Conservation (phyloP, 2,797 vertebrate species). For the Aeoliscus strigatus region DNA sequence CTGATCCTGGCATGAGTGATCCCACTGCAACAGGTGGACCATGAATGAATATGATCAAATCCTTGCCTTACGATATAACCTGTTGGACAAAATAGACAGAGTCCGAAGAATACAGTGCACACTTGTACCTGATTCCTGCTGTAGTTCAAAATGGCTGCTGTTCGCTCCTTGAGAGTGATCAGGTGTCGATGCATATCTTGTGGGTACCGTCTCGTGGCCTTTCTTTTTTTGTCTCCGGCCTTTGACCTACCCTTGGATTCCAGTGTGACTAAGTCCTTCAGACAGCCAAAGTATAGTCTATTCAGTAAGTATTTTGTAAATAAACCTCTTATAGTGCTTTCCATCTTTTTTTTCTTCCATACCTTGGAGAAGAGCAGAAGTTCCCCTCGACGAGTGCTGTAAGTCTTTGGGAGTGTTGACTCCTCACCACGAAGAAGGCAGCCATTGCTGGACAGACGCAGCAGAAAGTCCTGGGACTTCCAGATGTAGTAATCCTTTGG, state of each 20-base stretch:
- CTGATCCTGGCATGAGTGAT: no score
- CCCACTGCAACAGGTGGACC: no score
- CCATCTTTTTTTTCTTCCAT: no score
- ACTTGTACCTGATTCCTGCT: conserved; percentile 65
- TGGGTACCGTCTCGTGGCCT: conserved; percentile 19
- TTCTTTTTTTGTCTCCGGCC: conserved; percentile 37
- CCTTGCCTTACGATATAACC: no score
- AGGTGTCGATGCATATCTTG: conserved; percentile 47
- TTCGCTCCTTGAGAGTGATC: conserved; percentile 66
- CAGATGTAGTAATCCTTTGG: conserved; percentile 81
- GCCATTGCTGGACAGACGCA: conserved; percentile 55
- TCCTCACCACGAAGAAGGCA: conserved; percentile 30
- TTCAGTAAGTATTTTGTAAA: no score
- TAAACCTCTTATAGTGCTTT: no score
- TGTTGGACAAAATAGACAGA: no score
- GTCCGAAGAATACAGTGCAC: no score
- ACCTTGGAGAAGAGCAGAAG: conserved; percentile 75
- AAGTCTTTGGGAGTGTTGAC: conserved; percentile 74
- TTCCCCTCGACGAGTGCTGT: conserved; percentile 73
- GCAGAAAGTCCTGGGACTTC: conserved; percentile 65
- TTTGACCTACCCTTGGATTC: conserved; percentile 34
- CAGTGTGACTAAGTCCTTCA: conserved; percentile 65
- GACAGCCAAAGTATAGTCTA: background rate
- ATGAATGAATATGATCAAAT: no score
- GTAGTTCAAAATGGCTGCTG: conserved; percentile 63